phyloP scores from a whole-genome alignment of 2,888 invertebrate species.

The Taphrorychus bicolor region DNA sequence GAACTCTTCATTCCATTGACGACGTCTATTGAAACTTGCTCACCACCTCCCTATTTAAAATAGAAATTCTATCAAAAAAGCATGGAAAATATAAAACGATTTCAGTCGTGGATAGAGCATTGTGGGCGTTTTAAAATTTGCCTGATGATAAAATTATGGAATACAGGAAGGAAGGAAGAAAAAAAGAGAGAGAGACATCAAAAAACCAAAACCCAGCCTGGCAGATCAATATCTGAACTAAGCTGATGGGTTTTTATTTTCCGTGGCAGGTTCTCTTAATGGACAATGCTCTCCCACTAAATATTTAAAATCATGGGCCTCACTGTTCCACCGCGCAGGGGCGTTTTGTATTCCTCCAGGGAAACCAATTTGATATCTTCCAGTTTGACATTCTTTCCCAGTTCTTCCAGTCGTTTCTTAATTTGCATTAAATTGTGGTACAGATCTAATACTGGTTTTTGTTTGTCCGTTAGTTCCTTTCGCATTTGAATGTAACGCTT shows the following conservation, averaged over 20 bases:
- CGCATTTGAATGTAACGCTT: slow-evolving; percentile 51
- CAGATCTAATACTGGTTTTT: slow-evolving; percentile 54
- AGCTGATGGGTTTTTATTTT: too few relatives aligned
- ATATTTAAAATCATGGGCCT: too few relatives aligned
- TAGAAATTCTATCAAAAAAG: slow-evolving; percentile 2
- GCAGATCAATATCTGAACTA: too few relatives aligned
- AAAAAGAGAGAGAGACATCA: too few relatives aligned
- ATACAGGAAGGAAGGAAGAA: too few relatives aligned
- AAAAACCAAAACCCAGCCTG: too few relatives aligned
- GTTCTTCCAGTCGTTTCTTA: slow-evolving; percentile 54
- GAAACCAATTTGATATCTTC: slow-evolving; percentile 50
- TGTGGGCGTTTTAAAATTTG: not conserved
- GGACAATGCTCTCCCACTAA: too few relatives aligned
- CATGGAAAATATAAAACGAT: too few relatives aligned
- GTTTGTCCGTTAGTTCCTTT: slow-evolving; percentile 54
- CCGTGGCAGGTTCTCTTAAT: too few relatives aligned
- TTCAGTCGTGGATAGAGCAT: too few relatives aligned
- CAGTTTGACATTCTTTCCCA: slow-evolving; percentile 53
- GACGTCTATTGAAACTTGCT: slow-evolving; percentile 34
- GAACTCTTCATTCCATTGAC: slow-evolving; percentile 49
- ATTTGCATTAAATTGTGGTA: slow-evolving; percentile 53
- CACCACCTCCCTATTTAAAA: slow-evolving; percentile 23
- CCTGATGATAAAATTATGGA: not conserved
- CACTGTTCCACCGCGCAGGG: not conserved
- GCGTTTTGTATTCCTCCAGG: slow-evolving; percentile 15